These are phyloP conservation scores for Micrasema minimum DNA, from an alignment of 1,140 invertebrate genomes.

Conservation along the genomic window DNA sequence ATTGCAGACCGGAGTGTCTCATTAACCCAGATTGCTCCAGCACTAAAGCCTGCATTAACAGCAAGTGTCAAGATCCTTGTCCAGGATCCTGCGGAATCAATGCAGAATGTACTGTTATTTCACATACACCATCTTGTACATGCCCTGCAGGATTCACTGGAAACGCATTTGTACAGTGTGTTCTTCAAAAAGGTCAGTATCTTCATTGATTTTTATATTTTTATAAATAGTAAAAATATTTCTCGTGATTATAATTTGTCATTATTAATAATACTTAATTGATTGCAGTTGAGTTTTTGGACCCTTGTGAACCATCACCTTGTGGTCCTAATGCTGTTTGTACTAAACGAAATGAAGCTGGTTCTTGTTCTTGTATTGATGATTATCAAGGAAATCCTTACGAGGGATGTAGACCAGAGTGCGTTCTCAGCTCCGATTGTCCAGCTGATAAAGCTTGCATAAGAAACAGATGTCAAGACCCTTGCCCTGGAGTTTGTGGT, in stretches of 20 bases:
- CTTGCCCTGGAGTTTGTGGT: conserved; percentile 82
- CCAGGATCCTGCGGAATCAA: conserved; percentile 72
- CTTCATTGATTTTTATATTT: too few relatives aligned
- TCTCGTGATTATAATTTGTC: too few relatives aligned
- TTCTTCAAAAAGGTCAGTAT: conserved; percentile 56
- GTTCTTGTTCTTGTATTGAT: conserved; percentile 77
- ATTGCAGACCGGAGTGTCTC: conserved; percentile 74
- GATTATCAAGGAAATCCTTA: conserved; percentile 76
- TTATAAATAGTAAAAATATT: too few relatives aligned
- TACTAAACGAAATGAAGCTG: conserved; percentile 69
- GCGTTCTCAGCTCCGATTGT: conserved; percentile 82
- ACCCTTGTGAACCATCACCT: conserved; percentile 80
- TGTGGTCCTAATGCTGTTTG: conserved; percentile 84
- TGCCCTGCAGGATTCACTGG: conserved; percentile 73
- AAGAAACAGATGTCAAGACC: conserved; percentile 79
- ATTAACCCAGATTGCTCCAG: conserved; percentile 73
- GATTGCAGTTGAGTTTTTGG: conserved; percentile 62
- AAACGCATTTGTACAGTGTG: conserved; percentile 72
- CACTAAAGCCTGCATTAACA: conserved; percentile 71
- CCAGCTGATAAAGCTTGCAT: conserved; percentile 78
- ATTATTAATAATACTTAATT: conserved; percentile 18
- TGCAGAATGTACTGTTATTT: conserved; percentile 72
- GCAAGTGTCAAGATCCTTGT: conserved; percentile 75
- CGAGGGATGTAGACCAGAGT: conserved; percentile 80
- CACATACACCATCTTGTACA: conserved; percentile 73